Evolutionary conservation across 1,140 invertebrate genomes (phyloP), one percentile per base, ranked within the genome.

Genomic region (Choristoneura fumiferana): DNA sequence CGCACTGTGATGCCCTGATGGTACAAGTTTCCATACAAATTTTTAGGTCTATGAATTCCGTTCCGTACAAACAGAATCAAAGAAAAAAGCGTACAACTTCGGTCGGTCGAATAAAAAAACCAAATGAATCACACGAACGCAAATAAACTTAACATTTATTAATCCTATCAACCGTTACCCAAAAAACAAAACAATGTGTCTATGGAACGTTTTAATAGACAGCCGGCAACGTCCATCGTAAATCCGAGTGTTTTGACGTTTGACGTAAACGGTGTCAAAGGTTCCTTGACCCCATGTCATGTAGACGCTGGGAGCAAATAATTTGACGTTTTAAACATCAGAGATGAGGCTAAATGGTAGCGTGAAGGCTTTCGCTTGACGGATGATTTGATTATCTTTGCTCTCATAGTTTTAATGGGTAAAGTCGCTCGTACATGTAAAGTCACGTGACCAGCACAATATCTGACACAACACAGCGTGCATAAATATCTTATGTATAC

Each of bases 191-290:
- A 49, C 43, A 49, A 49, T 49, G 43, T 49, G 18, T 13, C 43
- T 49, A 22, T 13, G 43, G 43, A 22, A 33, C 43, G 43, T 49
- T 49, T 49, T 49, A 49, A 49, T 49, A 49, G 43, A 49, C 43
- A 49, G 43, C 43, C 43, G 29, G 43, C 43, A 29, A 29, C 43
- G 43, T 49, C 43, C 43, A 49, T 49, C 43, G 22, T 29, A 8
- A 22, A 49, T 29, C 43, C 17, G 43, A 49, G 43, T 49, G 43
- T 49, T 49, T 49, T 49, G 43, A 49, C 43, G 43, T 49, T 49
- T 49, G 43, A 49, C 43, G 43, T 49, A 49, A 49, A 22, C 43
- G 43, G 43, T 49, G 43, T 49, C 43, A 49, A 49, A 49, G 43
- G 43, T 49, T 33, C 18, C 40, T 49, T 49, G 22, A 49, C 43